Percentiles rank a stretch among this genome's conserved stretches.
Evolutionary conservation across 2,888 invertebrate species (phyloP).

Genomic region (Rhodophaea formosa): DNA sequence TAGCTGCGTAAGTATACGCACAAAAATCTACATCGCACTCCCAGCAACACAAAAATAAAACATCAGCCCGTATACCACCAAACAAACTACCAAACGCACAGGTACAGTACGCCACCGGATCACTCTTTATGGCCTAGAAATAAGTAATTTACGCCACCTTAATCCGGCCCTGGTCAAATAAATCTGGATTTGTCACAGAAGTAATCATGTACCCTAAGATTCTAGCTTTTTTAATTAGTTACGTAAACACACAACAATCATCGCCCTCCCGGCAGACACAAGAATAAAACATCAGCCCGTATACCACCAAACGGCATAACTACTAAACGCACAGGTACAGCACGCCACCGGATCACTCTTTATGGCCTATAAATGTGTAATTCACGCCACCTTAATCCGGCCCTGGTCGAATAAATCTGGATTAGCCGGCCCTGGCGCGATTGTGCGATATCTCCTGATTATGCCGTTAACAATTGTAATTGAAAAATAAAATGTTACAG

Average conservation of each 20-base stretch:
- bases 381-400: conserved; percentile 80
- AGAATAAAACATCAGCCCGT: conserved; percentile 37
- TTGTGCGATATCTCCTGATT: conserved; percentile 72
- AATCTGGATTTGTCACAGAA: too few species aligned
- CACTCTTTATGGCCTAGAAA: conserved; percentile 45
- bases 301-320: conserved; percentile 62
- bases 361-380: conserved; percentile 81
- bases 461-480: conserved; percentile 79
- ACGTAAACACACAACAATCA: not conserved
- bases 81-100: conserved; percentile 66
- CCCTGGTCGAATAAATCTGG: conserved; percentile 77
- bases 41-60: conserved; percentile 17
- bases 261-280: not conserved
- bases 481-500: conserved; percentile 70
- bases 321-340: conserved; percentile 67
- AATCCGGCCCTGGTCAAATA: too few species aligned
- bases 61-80: conserved; percentile 45
- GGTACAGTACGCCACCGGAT: conserved; percentile 76
- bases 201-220: too few species aligned
- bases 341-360: conserved; percentile 79
- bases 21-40: not conserved
- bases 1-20: too few species aligned
- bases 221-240: too few species aligned
- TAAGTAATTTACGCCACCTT: too few species aligned
- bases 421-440: conserved; percentile 71